Evolutionary conservation across 2,888 invertebrate genomes (phyloP), one percentile per base, ranked within the genome.

Genomic region (Hydriomena furcata): DNA sequence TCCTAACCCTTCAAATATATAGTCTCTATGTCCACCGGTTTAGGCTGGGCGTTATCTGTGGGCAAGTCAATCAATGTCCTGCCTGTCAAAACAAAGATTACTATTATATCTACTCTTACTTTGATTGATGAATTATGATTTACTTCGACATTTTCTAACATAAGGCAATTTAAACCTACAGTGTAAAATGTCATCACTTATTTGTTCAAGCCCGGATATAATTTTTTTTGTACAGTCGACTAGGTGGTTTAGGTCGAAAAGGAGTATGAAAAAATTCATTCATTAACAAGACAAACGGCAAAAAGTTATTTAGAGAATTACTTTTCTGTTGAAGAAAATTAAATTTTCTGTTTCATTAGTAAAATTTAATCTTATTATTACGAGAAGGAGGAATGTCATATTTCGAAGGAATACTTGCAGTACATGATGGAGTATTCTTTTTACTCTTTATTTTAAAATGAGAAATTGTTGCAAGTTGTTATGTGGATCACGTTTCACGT

Each of bases 311-410:
- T 76, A 73, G 75, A 64, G 69, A 79, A 82, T 82, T 78, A 66
- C 67, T 63, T 77, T 80, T 73, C 70, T 64, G 66, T 66, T 72
- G 65, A 72, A 73, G 73, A 80, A 79, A 82, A 82, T 80, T 80
- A 76, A 73, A 83, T 85, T 84, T 86, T 86, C 80, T 80, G 79
- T 86, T 86, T 83, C 85, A 85, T 86, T 84, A 82, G 81, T 82
- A 79, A 81, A 83, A 82, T 84, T 82, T 81, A 79, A 86, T 85
- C 79, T 81, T 79, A 82, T 85, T 82, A 85, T 84, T 81, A 84
- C 71, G 69, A 67, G 57, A 72, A 68, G 72, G 72, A 73, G 69
- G 68, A 67, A 64, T 74, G 78, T 69, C 75, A 75, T 78, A 77
- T 81, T 77, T 81, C 68, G 61, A 65, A 75, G 68, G 67, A 79